Evolutionary conservation across 1,140 invertebrate species (phyloP), one percentile per base, ranked within the genome.

Genomic region (Cyphomyrmex costatus): DNA sequence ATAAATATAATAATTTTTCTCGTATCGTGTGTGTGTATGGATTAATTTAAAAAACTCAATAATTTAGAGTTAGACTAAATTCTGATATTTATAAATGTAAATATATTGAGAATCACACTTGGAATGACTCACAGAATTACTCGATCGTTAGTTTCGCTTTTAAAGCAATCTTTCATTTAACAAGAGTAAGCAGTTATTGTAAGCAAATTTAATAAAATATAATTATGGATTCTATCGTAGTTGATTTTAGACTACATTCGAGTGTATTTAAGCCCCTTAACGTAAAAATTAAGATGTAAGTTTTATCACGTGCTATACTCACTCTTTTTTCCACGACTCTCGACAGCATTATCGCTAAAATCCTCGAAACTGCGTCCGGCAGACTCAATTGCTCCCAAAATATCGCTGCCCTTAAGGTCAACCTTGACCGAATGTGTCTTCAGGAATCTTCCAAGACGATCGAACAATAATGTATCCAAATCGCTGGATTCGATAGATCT

Each of bases 401-500:
- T 97, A 91, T 98, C 97, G 74, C 96, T 96, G 33, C 98, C 98
- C 94, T 98, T 98, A 63, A 98, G 95, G 94, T 98, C 97, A n/a
- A 98, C 96, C 92, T 98, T 97, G 71, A 98, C 95, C 27, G 97
- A 97, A 94, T 98, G 97, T 0, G 97, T 97, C 91, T 96, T 96
- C 49, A 98, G 94, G 94, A 98, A 98, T 66, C 96, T 96, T 88
- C 97, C 96, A 56, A 98, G 94, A 74, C 97, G 96, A 83, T 96
- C 96, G 73, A 96, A 94, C 36, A 97, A 91, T 78, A 97, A 93
- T 21, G 96, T 96, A 84, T 98, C 97, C 33, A 97, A 86, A 84
- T 96, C 96, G 30, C 91, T 95, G 27, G 96, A 96, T 73, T 97
- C 96, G 85, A 94, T 95, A 58, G 94, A 95, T 85, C 95, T 95